These are phyloP conservation scores for Podarcis cretensis DNA, from an alignment of 2,113 vertebrate genomes.

Conservation along the genomic window DNA sequence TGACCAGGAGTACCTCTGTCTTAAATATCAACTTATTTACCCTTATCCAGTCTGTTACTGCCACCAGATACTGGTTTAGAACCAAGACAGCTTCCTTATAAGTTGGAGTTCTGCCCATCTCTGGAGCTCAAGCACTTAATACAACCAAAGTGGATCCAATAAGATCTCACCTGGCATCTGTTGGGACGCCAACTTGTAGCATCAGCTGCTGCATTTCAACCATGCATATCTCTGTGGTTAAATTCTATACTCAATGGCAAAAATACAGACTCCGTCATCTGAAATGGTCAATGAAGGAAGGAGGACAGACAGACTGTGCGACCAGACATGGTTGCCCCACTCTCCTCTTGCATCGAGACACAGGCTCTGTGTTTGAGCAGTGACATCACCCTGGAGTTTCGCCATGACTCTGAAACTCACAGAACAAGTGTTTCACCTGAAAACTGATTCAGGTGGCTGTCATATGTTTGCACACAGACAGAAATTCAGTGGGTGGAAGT, in stretches of 20 bases:
- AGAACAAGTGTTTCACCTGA: slow-evolving; percentile 10
- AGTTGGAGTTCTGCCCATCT: background rate
- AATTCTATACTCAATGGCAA: background rate
- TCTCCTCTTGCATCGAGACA: background rate
- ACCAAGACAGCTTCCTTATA: background rate
- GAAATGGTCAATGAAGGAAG: background rate
- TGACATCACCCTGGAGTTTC: slow-evolving; percentile 29
- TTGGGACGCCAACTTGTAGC: background rate
- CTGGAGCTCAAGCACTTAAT: background rate
- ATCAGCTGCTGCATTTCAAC: background rate
- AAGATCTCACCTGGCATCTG: background rate
- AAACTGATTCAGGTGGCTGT: slow-evolving; percentile 6
- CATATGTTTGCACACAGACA: background rate
- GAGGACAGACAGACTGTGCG: background rate
- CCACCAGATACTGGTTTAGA: too few relatives aligned
- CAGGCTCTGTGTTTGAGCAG: background rate
- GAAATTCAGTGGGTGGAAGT: background rate
- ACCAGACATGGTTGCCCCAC: too few relatives aligned
- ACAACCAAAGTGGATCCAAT: background rate
- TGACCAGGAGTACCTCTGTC: too few relatives aligned
- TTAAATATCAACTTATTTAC: too few relatives aligned
- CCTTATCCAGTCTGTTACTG: too few relatives aligned
- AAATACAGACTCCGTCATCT: background rate
- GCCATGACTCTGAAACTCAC: background rate
- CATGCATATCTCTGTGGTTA: background rate